phyloP scores from a whole-genome alignment of 2,797 vertebrate species.

The Sarcoramphus papa region DNA sequence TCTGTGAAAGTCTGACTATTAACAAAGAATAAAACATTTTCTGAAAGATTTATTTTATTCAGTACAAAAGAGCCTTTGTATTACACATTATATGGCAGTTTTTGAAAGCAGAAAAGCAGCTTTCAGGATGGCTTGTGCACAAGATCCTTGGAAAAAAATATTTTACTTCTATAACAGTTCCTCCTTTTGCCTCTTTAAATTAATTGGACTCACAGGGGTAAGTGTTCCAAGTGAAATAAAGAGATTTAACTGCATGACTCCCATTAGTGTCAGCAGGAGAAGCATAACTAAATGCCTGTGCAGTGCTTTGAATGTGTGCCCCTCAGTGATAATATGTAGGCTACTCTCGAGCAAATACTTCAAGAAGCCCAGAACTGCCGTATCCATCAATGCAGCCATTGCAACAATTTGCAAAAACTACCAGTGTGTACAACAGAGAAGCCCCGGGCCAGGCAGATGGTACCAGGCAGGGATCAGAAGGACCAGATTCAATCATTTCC shows the following conservation, averaged over 20 bases:
- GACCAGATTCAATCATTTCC: background rate
- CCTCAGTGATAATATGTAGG: background rate
- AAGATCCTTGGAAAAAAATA: background rate
- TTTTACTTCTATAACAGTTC: background rate
- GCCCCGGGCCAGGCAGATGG: background rate
- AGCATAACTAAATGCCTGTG: constrained; percentile 11
- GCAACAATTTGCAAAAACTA: background rate
- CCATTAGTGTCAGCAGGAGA: constrained; percentile 56
- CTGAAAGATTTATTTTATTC: background rate
- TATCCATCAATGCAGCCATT: background rate
- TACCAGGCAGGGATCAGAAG: background rate
- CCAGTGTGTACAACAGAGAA: background rate
- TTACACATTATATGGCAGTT: background rate
- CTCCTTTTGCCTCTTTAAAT: constrained; percentile 37
- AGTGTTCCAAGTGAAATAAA: constrained; percentile 41
- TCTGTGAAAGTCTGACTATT: background rate
- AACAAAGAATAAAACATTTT: background rate
- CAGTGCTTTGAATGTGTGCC: background rate
- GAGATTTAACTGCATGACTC: constrained; percentile 50
- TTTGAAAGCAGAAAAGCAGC: background rate
- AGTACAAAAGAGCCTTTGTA: constrained; percentile 15
- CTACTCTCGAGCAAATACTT: background rate
- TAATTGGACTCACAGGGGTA: constrained; percentile 17
- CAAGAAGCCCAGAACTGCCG: background rate
- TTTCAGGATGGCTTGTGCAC: background rate